Conservation (phyloP, 2,113 vertebrate species). For the Notothenia rossii region DNA sequence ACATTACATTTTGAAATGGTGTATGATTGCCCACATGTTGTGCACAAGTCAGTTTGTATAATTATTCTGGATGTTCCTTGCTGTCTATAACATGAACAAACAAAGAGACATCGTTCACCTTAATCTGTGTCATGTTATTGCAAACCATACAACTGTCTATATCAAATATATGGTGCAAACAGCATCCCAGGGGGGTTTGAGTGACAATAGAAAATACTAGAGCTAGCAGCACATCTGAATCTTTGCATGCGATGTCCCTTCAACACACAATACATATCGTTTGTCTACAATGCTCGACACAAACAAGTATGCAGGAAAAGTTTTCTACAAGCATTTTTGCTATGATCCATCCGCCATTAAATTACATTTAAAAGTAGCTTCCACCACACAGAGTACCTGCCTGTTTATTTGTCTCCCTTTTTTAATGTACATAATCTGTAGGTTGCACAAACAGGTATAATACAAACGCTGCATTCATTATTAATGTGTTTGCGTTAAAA, state of each 20-base stretch:
- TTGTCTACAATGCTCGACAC: not conserved
- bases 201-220: not conserved
- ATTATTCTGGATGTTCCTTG: conserved; percentile 10
- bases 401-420: not conserved
- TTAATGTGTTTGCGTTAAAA: conserved; percentile 20
- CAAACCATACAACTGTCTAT: not conserved
- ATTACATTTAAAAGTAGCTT: not conserved
- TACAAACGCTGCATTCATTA: conserved; percentile 37
- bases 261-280: not conserved
- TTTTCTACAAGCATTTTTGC: not conserved
- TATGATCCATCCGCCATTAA: not conserved
- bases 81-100: not conserved
- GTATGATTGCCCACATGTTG: conserved; percentile 7
- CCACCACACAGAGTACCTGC: not conserved
- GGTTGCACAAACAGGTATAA: conserved; percentile 18
- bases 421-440: conserved; percentile 27
- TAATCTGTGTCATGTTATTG: not conserved
- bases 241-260: not conserved
- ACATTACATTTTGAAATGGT: conserved; percentile 7
- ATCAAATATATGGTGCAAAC: not conserved
- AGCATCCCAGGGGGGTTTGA: not conserved
- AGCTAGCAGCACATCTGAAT: not conserved
- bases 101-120: not conserved
- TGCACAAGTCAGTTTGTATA: not conserved
- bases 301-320: not conserved